Evolutionary conservation across 2,113 vertebrate genomes (phyloP), one percentile per base, ranked within the genome.

Genomic region (Thalassarche chlororhynchos): DNA sequence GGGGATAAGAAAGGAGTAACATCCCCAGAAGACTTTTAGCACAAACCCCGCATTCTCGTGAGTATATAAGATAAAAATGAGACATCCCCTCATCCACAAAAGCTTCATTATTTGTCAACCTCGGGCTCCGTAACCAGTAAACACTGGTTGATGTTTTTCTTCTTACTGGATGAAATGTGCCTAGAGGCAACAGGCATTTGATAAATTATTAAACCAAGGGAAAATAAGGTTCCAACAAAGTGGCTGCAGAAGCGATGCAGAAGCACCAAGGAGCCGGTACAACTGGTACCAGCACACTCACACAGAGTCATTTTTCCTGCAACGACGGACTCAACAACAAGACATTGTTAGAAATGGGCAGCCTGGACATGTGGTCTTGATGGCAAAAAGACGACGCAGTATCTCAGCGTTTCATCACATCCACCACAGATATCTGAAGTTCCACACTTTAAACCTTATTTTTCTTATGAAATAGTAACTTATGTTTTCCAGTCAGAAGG

Each of bases 171-270:
- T 95, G 89, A 93, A 97, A 95, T 9, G 93, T 78, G 94, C 95
- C 95, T 76, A 64, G 74, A 96, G 97, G 93, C 96, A 90, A 88
- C 87, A 89, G 58, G 90, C 88, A 32, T 75, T 95, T 95, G 78
- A 97, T 92, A 97, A 97, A 98, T 93, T 89, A 98, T 96, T 94
- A 92, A 95, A 92, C 97, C 95, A 74, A 95, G 90, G 47, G 84
- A 95, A 96, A 97, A 94, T 52, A 95, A 87, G 87, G 90, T 96
- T 93, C 92, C 74, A 93, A 93, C 94, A 89, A 96, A 96, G 96
- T 88, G 70, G 81, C 86, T 64, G 82, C 91, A 96, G 87, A 86
- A 90, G 88, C 80, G 81, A 84, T 64, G 82, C 91, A 96, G 87
- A 86, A 91, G 88, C 80, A 95, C 89, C 44, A 24, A 70, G 94